Percentiles rank a stretch among this genome's conserved stretches.
Evolutionary conservation across 2,888 invertebrate species (phyloP).

Genomic region (Drosophila silvestris): DNA sequence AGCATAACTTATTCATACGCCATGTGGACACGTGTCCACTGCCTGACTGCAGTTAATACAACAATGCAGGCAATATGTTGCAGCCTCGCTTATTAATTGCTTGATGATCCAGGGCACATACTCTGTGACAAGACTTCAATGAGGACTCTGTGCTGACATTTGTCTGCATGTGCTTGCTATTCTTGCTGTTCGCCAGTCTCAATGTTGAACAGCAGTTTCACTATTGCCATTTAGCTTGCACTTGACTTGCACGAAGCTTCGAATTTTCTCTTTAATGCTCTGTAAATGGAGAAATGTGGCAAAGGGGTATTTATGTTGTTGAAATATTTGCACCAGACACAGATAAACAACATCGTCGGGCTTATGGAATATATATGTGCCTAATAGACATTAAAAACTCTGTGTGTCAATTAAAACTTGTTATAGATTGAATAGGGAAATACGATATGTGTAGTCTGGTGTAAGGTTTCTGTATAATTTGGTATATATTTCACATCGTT

Average conservation of each 20-base stretch:
- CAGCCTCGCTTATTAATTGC: conserved; percentile 6
- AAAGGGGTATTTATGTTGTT: not conserved
- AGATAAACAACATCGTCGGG: not conserved
- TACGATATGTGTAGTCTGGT: not conserved
- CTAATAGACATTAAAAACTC: not conserved
- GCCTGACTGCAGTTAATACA: not conserved
- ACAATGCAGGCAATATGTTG: not conserved
- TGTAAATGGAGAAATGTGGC: not conserved
- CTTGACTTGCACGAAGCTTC: conserved; percentile 26
- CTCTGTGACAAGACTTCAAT: conserved; percentile 3
- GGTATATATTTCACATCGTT: not conserved
- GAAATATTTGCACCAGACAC: not conserved
- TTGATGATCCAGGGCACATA: conserved; percentile 8
- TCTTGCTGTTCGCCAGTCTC: conserved; percentile 30
- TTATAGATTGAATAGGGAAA: not conserved
- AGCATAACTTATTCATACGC: not conserved
- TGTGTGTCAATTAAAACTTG: not conserved
- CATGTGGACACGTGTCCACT: conserved; percentile 2
- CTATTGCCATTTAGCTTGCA: conserved; percentile 39
- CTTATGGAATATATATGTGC: not conserved
- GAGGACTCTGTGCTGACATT: not conserved
- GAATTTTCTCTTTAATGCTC: conserved; percentile 26
- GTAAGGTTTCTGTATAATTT: not conserved
- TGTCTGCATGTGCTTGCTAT: conserved; percentile 23
- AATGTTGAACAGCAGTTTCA: conserved; percentile 17